Percentiles rank a stretch among this genome's conserved stretches.
phyloP scores from a whole-genome alignment of 2,113 vertebrate genomes.

The Chloroceryle aenea region DNA sequence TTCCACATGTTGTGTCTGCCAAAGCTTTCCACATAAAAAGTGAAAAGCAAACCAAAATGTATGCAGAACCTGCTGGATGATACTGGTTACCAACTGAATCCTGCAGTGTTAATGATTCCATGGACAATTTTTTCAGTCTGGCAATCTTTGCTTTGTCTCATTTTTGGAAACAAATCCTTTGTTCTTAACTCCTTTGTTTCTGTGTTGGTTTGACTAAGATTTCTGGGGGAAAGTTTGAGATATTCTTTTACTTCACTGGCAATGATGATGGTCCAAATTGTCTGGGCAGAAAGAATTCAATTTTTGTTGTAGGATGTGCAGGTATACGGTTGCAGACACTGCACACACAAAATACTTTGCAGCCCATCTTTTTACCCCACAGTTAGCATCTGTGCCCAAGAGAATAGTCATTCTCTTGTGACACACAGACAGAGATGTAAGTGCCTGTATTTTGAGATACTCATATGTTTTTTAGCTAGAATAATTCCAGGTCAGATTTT shows the following conservation, averaged over 20 bases:
- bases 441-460: not conserved
- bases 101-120: not conserved
- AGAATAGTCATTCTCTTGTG: not conserved
- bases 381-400: not conserved
- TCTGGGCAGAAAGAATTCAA: not conserved
- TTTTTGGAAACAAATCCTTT: constrained; percentile 42
- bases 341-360: not conserved
- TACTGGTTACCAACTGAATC: not conserved
- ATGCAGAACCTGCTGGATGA: not conserved
- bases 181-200: constrained; percentile 48
- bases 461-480: not conserved
- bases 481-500: not conserved
- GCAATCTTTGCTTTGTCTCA: constrained; percentile 28
- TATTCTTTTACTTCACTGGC: constrained; percentile 38
- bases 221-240: constrained; percentile 50
- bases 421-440: not conserved
- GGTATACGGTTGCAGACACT: not conserved
- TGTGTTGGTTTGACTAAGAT: constrained; percentile 10
- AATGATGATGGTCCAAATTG: not conserved
- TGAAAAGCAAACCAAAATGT: not conserved
- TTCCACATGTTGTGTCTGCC: not conserved
- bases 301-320: not conserved
- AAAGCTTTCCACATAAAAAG: not conserved
- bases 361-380: not conserved
- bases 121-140: constrained; percentile 2